Conservation (phyloP, 2,113 vertebrate genomes). For the Chlorodrepanis virens region DNA sequence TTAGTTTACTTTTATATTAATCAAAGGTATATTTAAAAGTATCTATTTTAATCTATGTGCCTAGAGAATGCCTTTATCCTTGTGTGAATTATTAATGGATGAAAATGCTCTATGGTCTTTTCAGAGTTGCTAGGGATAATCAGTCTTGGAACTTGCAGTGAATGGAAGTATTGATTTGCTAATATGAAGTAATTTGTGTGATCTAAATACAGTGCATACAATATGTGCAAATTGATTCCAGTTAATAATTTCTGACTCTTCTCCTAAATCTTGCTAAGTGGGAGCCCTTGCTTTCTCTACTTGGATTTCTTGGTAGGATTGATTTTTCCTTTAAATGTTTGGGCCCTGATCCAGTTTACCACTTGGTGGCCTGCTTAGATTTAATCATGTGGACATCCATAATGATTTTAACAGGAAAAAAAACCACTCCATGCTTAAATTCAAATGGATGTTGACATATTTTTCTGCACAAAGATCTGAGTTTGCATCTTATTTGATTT, state of each 20-base stretch:
- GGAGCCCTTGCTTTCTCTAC: not conserved
- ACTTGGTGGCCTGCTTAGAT: not conserved
- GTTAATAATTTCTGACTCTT: not conserved
- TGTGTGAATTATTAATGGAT: not conserved
- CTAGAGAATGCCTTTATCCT: not conserved
- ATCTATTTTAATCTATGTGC: not conserved
- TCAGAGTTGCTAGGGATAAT: not conserved
- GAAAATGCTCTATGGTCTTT: not conserved
- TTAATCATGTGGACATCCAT: not conserved
- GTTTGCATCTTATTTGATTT: not conserved
- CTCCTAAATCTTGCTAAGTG: not conserved
- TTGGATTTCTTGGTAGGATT: not conserved
- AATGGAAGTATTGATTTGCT: slow-evolving; percentile 32
- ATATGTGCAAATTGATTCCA: slow-evolving; percentile 36
- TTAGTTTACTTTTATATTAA: not conserved
- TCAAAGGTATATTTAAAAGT: not conserved
- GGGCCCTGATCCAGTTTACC: not conserved
- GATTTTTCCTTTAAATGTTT: slow-evolving; percentile 3
- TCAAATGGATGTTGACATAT: not conserved
- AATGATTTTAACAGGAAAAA: not conserved
- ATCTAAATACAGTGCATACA: slow-evolving; percentile 26
- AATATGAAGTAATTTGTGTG: slow-evolving; percentile 38
- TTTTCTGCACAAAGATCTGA: not conserved
- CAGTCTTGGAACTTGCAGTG: not conserved
- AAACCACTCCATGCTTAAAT: not conserved